Percentiles rank a stretch among this genome's conserved stretches.
These are phyloP conservation scores for Loripinus fragilis DNA, from an alignment of 2,888 invertebrate genomes.

Conservation along the genomic window DNA sequence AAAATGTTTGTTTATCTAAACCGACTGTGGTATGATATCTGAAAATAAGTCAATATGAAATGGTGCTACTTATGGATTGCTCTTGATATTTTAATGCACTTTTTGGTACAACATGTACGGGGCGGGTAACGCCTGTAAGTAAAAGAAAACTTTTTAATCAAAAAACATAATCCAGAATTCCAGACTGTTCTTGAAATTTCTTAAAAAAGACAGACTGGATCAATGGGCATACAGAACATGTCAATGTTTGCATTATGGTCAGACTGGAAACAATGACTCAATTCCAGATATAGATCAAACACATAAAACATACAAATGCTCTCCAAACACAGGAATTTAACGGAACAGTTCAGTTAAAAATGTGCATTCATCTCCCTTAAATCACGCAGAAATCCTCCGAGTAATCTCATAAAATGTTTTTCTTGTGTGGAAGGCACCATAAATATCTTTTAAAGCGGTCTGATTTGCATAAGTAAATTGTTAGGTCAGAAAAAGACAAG, in stretches of 20 bases:
- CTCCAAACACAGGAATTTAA: slow-evolving; percentile 10
- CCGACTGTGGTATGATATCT: too few species aligned
- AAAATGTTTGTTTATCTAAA: too few species aligned
- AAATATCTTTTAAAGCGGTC: slow-evolving; percentile 17
- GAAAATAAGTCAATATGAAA: too few species aligned
- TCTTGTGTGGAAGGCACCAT: neutral
- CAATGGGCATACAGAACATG: too few species aligned
- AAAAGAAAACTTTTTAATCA: too few species aligned
- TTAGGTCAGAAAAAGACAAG: neutral
- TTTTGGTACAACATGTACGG: too few species aligned
- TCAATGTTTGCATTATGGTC: neutral
- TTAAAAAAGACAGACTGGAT: too few species aligned
- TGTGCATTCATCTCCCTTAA: slow-evolving; percentile 10
- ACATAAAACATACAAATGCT: slow-evolving; percentile 15
- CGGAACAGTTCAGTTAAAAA: slow-evolving; percentile 1
- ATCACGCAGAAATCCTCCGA: slow-evolving; percentile 10
- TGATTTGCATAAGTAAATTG: slow-evolving; percentile 18
- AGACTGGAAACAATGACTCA: slow-evolving; percentile 11
- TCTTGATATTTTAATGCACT: too few species aligned
- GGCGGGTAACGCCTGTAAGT: too few species aligned
- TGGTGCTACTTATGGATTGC: too few species aligned
- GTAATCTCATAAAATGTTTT: slow-evolving; percentile 15
- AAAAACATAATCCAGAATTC: too few species aligned
- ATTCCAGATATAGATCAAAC: slow-evolving; percentile 13
- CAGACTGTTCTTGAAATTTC: too few species aligned